Evolutionary conservation across 1,140 invertebrate genomes (phyloP).

Genomic region (Temnothorax nylanderi): DNA sequence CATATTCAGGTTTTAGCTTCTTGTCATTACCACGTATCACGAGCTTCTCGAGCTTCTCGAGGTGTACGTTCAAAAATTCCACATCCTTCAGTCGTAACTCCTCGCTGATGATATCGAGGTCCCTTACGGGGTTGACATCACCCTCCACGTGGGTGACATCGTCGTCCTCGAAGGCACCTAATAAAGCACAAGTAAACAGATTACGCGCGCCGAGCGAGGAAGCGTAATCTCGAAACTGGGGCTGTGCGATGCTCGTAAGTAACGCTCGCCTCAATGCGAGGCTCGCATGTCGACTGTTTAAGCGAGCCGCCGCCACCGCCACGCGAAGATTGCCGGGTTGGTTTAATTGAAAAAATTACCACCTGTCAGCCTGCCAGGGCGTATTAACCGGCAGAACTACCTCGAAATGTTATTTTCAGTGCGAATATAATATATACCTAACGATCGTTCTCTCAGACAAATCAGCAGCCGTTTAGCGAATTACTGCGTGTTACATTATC

Average conservation of each 20-base stretch:
- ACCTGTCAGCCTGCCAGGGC: constrained; percentile 59
- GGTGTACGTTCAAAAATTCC: constrained; percentile 91
- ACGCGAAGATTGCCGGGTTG: constrained; percentile 74
- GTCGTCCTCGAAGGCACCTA: constrained; percentile 98
- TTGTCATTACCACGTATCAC: constrained; percentile 97
- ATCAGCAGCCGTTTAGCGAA: constrained; percentile 35
- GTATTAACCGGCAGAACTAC: constrained; percentile 61
- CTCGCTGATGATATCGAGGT: constrained; percentile 98
- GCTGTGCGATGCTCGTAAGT: constrained; percentile 53
- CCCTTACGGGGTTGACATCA: constrained; percentile 98
- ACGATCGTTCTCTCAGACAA: constrained; percentile 32
- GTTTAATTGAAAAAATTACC: constrained; percentile 74
- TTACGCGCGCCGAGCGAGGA: background rate
- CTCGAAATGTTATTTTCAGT: constrained; percentile 68
- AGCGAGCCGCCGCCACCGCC: constrained; percentile 58
- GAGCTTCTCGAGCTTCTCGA: constrained; percentile 95
- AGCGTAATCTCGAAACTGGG: constrained; percentile 15
- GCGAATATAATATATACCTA: constrained; percentile 53
- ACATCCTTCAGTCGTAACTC: constrained; percentile 98
- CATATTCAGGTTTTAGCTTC: constrained; percentile 98
- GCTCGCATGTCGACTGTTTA: constrained; percentile 70
- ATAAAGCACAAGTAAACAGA: background rate
- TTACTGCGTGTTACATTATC: constrained; percentile 49
- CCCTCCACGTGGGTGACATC: constrained; percentile 99
- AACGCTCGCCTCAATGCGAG: constrained; percentile 44